Conservation (phyloP, 2,797 vertebrate species). For the Poliocrania exsul region DNA sequence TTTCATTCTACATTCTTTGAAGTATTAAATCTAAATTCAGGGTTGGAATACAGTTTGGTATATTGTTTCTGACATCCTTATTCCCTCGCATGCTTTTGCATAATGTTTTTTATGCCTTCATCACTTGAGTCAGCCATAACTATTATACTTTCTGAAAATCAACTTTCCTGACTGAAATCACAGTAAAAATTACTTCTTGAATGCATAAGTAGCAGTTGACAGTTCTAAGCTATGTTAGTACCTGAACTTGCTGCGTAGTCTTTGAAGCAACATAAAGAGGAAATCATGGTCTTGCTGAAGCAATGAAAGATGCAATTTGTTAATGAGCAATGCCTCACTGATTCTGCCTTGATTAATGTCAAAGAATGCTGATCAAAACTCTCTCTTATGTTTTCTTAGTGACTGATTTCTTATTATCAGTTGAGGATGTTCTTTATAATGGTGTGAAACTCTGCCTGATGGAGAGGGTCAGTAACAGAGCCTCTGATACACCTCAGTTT, state of each 20-base stretch:
- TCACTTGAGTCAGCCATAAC: background rate
- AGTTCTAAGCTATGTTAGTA: background rate
- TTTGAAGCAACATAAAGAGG: background rate
- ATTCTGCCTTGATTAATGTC: conserved; percentile 18
- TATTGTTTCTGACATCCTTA: background rate
- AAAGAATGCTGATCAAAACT: background rate
- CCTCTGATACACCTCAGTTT: background rate
- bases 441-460: background rate
- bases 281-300: background rate
- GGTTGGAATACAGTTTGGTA: background rate
- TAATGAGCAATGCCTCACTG: background rate
- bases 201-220: background rate
- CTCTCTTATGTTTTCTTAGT: background rate
- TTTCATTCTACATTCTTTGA: background rate
- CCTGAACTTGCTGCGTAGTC: background rate
- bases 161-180: background rate
- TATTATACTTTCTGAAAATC: background rate
- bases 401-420: background rate
- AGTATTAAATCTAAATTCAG: background rate
- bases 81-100: background rate
- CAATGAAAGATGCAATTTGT: background rate
- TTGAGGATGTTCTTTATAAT: background rate
- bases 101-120: background rate
- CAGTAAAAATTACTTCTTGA: background rate
- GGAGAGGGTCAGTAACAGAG: background rate